A percentile compares a stretch with the other conserved stretches of the same genome.
These are phyloP conservation scores for Psilanteris sp. DNA, from an alignment of 1,140 invertebrate species.

Conservation along the genomic window DNA sequence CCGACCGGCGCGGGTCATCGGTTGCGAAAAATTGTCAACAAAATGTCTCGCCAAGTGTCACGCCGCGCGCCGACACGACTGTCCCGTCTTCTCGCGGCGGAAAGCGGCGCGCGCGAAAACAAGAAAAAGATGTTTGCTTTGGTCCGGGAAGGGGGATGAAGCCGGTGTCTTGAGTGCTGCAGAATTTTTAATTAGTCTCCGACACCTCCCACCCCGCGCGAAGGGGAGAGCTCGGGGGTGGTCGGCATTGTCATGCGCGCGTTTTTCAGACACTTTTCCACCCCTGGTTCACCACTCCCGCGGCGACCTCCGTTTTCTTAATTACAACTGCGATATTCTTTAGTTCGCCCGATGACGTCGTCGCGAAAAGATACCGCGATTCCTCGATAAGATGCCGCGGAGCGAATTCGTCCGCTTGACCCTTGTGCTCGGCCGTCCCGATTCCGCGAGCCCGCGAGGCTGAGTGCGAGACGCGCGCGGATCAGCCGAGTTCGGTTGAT, in stretches of 20 bases:
- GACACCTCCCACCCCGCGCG: slow-evolving; percentile 64
- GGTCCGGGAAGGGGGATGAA: slow-evolving; percentile 60
- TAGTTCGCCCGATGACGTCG: slow-evolving; percentile 79
- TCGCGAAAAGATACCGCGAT: slow-evolving; percentile 76
- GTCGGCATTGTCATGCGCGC: slow-evolving; percentile 79
- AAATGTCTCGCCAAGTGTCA: neutral
- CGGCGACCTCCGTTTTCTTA: slow-evolving; percentile 77
- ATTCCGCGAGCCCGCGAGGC: too few relatives aligned
- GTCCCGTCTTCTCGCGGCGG: slow-evolving; percentile 8
- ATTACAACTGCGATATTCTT: slow-evolving; percentile 80
- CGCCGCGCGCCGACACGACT: slow-evolving; percentile 1
- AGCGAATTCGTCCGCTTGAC: too few relatives aligned
- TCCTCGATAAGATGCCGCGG: slow-evolving; percentile 47
- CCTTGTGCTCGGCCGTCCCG: too few relatives aligned
- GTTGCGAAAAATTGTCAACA: slow-evolving; percentile 1
- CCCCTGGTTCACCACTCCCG: slow-evolving; percentile 67
- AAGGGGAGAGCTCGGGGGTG: slow-evolving; percentile 61
- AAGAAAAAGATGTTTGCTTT: slow-evolving; percentile 55
- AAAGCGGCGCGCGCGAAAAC: slow-evolving; percentile 33
- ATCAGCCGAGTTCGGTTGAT: too few relatives aligned
- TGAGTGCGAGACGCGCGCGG: too few relatives aligned
- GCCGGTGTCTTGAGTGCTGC: slow-evolving; percentile 70
- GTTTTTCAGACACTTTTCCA: slow-evolving; percentile 79
- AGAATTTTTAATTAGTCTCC: slow-evolving; percentile 79
- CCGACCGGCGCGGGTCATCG: too few relatives aligned